phyloP scores from a whole-genome alignment of 2,888 invertebrate species.

The Zhengitettix transpicula region DNA sequence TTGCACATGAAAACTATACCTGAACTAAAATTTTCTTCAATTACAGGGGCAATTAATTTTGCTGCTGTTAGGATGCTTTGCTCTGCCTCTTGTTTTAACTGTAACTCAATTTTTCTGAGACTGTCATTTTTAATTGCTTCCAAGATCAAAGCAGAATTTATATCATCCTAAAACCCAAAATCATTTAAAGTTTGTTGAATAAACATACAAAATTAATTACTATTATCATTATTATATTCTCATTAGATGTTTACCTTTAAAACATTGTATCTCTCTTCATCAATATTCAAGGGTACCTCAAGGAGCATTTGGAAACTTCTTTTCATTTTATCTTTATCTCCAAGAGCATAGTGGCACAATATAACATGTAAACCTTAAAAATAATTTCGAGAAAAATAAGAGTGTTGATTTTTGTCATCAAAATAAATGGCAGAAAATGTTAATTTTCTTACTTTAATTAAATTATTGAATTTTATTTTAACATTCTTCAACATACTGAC shows the following conservation, averaged over 20 bases:
- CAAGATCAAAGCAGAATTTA: slow-evolving; percentile 38
- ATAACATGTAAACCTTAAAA: slow-evolving; percentile 70
- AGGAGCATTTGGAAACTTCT: slow-evolving; percentile 78
- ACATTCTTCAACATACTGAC: no score
- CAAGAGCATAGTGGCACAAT: slow-evolving; percentile 73
- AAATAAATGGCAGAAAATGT: neutral
- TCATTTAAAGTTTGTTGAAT: neutral
- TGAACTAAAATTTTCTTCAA: slow-evolving; percentile 50
- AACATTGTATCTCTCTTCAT: slow-evolving; percentile 53
- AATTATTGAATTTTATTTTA: no score
- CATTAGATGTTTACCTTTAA: neutral
- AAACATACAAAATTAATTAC: no score
- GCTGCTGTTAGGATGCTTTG: slow-evolving; percentile 70
- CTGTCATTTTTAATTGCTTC: slow-evolving; percentile 64
- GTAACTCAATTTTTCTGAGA: slow-evolving; percentile 52
- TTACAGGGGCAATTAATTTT: slow-evolving; percentile 72
- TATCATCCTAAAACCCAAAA: slow-evolving; percentile 32
- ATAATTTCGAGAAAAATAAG: neutral
- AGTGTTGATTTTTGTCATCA: neutral
- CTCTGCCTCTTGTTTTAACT: slow-evolving; percentile 57
- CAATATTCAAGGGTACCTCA: slow-evolving; percentile 68
- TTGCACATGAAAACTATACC: slow-evolving; percentile 26
- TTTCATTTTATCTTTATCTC: slow-evolving; percentile 85
- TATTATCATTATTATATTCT: no score
- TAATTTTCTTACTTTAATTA: no score